Percentiles rank a stretch among this genome's conserved stretches.
Conservation (phyloP, 2,113 vertebrate genomes). For the Trematocara zebra region DNA sequence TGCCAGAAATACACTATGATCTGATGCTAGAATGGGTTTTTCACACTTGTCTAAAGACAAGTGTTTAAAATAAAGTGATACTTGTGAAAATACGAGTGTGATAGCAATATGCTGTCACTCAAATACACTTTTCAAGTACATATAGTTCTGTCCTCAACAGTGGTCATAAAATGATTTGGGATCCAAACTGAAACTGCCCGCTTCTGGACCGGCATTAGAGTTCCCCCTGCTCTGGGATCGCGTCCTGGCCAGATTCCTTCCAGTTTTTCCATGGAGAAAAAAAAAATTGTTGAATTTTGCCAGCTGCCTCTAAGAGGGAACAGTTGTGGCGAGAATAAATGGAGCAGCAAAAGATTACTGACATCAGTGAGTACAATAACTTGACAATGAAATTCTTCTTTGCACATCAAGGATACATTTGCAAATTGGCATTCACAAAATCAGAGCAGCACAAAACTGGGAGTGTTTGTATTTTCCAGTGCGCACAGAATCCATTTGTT, state of each 20-base stretch:
- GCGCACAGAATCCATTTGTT: not conserved
- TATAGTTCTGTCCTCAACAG: not conserved
- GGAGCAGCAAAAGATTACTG: not conserved
- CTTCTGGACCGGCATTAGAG: not conserved
- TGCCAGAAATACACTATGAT: not conserved
- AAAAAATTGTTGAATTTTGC: not conserved
- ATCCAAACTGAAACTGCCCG: not conserved
- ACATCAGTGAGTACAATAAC: slow-evolving; percentile 13
- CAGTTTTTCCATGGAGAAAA: not conserved
- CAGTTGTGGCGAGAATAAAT: not conserved
- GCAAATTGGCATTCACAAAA: slow-evolving; percentile 24
- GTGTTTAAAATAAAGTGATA: not conserved
- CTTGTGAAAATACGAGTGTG: not conserved
- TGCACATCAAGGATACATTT: not conserved
- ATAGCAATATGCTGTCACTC: not conserved
- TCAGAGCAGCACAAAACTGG: not conserved
- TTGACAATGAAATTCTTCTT: slow-evolving; percentile 1
- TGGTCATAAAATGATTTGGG: not conserved
- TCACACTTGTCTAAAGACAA: not conserved
- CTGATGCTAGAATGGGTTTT: not conserved
- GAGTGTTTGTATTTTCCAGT: not conserved
- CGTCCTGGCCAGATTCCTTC: not conserved
- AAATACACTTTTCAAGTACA: not conserved
- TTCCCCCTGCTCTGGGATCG: not conserved
- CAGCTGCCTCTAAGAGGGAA: not conserved